phyloP scores from a whole-genome alignment of 2,888 invertebrate species.

The Fissipunctia ypsillon region DNA sequence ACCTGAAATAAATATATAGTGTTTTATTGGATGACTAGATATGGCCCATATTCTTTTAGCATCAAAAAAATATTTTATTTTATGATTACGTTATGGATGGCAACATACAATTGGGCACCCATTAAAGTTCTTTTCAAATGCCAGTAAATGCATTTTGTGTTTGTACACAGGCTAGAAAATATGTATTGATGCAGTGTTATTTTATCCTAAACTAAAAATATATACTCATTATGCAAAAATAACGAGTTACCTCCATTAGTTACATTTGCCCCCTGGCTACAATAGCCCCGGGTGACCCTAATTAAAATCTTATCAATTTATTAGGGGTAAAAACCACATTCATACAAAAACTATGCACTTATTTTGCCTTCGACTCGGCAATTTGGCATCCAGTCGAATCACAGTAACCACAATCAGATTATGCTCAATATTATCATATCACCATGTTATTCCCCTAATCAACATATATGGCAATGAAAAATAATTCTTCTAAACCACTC shows the following conservation, averaged over 20 bases:
- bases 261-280: too few species aligned
- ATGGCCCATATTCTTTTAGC: neutral
- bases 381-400: neutral
- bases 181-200: neutral
- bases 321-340: neutral
- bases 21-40: neutral
- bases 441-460: neutral
- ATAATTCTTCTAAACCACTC: slow-evolving; percentile 69
- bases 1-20: slow-evolving; percentile 85
- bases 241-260: too few species aligned
- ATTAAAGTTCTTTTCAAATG: neutral
- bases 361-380: neutral
- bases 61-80: neutral
- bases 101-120: neutral
- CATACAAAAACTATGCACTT: neutral
- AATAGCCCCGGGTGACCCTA: too few species aligned
- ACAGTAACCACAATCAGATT: neutral
- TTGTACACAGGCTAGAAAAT: neutral
- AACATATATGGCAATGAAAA: neutral
- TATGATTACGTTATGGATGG: neutral
- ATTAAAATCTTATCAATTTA: neutral
- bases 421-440: neutral
- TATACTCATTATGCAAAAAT: too few species aligned
- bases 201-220: neutral
- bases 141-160: neutral